A percentile compares a stretch with the other conserved stretches of the same genome.
phyloP scores from a whole-genome alignment of 2,113 vertebrate genomes.

The Campylomormyrus numenius region DNA sequence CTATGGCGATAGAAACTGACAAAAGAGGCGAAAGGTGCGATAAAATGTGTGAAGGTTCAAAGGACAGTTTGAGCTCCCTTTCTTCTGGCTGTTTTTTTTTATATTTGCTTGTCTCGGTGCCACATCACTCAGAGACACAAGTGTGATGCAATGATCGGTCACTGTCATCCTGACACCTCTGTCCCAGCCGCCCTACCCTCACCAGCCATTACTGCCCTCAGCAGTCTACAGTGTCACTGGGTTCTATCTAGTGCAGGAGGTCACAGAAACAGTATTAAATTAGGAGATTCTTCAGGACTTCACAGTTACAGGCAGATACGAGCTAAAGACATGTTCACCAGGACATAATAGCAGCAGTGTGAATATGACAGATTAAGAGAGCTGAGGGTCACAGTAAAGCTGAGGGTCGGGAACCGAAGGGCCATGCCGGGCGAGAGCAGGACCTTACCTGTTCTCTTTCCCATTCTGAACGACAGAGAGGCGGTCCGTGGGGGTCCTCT shows the following conservation, averaged over 20 bases:
- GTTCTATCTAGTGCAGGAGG: neutral
- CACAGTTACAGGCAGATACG: neutral
- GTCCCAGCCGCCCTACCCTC: neutral
- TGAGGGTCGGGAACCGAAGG: neutral
- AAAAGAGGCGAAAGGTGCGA: neutral
- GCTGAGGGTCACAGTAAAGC: neutral
- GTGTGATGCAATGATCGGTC: neutral
- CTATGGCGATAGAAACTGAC: neutral
- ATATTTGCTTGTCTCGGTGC: neutral
- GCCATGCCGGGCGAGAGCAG: neutral
- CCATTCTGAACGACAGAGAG: constrained; percentile 74
- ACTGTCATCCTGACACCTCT: neutral
- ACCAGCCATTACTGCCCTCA: neutral
- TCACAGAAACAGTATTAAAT: neutral
- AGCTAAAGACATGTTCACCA: neutral
- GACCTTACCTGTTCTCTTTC: constrained; percentile 78
- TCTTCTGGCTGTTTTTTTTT: neutral
- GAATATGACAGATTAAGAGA: neutral
- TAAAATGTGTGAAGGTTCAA: neutral
- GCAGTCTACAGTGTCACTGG: neutral
- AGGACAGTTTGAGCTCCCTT: neutral
- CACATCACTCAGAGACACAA: neutral
- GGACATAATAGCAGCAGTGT: neutral
- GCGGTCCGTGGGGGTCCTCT: constrained; percentile 67
- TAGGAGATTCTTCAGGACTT: neutral